These are phyloP conservation scores for Halcyon leucocephala DNA, from an alignment of 2,797 vertebrate genomes.

Conservation along the genomic window DNA sequence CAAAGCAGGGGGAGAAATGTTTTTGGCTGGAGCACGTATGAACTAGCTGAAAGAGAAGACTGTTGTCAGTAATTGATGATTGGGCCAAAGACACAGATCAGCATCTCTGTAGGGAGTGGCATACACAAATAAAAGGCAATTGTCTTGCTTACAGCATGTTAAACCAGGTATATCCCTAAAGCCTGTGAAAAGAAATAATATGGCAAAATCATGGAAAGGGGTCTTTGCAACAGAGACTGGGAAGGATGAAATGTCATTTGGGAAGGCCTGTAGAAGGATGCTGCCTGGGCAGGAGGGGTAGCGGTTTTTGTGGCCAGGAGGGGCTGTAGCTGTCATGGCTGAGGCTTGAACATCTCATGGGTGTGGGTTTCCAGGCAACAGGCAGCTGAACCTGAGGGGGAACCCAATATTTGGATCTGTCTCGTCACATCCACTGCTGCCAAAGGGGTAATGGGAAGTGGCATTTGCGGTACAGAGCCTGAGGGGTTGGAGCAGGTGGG, in stretches of 20 bases:
- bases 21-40: neutral
- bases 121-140: neutral
- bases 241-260: neutral
- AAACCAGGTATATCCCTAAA: neutral
- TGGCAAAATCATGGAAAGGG: fast-evolving
- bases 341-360: fast-evolving
- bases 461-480: fast-evolving
- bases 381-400: fast-evolving
- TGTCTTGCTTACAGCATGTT: neutral
- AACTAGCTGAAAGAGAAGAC: neutral
- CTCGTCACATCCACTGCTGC: fast-evolving
- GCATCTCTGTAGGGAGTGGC: neutral
- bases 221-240: fast-evolving
- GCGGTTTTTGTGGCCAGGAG: neutral
- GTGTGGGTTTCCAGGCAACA: neutral
- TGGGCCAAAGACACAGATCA: fast-evolving
- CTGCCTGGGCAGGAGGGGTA: neutral
- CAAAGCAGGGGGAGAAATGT: too few relatives aligned
- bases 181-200: neutral
- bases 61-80: neutral
- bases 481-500: fast-evolving
- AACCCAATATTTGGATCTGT: neutral
- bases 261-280: neutral
- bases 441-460: neutral
- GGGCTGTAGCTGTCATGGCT: fast-evolving